These are phyloP conservation scores for Esperia sulphurella DNA, from an alignment of 2,888 invertebrate genomes.

Conservation along the genomic window DNA sequence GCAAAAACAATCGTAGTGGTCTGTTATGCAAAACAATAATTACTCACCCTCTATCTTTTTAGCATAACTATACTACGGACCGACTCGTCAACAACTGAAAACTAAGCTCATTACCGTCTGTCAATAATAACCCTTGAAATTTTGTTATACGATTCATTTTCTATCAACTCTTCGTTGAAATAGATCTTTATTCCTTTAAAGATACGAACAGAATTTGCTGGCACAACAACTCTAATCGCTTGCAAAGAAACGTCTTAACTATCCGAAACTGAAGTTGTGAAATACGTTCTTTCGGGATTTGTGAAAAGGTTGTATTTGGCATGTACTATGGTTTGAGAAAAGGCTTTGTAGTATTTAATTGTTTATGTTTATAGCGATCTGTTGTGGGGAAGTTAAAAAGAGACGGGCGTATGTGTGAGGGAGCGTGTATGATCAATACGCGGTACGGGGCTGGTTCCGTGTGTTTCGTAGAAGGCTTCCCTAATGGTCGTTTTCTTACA, in stretches of 20 bases:
- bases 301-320: constrained; percentile 21
- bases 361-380: constrained; percentile 77
- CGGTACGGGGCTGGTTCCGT: constrained; percentile 39
- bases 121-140: constrained; percentile 52
- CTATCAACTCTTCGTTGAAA: constrained; percentile 61
- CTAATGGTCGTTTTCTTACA: constrained; percentile 77
- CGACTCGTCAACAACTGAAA: constrained; percentile 50
- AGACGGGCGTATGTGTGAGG: constrained; percentile 74
- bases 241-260: constrained; percentile 22
- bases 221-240: constrained; percentile 55
- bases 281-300: neutral
- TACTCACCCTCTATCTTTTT: constrained; percentile 35
- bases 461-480: constrained; percentile 37
- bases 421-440: constrained; percentile 70
- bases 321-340: constrained; percentile 17
- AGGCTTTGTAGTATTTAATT: constrained; percentile 47
- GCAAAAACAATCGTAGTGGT: neutral
- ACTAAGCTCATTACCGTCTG: constrained; percentile 13
- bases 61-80: constrained; percentile 1
- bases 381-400: constrained; percentile 76
- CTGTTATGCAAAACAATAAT: constrained; percentile 9
- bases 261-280: no score
- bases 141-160: constrained; percentile 64
- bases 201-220: constrained; percentile 69
- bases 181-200: constrained; percentile 77